Base-by-base conservation (phyloP, 1,140 invertebrate species). In the Drosophila nikananu region DNA sequence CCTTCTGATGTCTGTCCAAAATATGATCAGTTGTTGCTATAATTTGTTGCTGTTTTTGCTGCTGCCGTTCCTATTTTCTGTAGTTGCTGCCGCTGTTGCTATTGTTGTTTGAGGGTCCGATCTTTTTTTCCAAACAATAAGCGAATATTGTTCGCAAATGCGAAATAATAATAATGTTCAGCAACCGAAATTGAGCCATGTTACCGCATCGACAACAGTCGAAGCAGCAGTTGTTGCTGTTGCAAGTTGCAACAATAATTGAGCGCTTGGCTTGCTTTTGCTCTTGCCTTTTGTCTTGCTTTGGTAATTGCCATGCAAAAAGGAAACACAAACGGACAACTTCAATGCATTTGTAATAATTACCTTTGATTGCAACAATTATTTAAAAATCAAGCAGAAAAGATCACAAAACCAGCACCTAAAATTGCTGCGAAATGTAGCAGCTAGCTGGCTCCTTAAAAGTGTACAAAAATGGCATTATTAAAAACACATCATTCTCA, bases 91-190 rank as follows among this genome's bases (percentile, higher is more conserved):
- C 30, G 35, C 21, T 58, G 23, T 21, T 35, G 64, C 42, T 44
- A 57, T 67, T 80, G 55, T 46, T 78, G 42, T n/a, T n/a, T n/a
- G 12, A n/a, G 74, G 48, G 62, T 55, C 54, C 72, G 59, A 68
- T 75, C 72, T 68, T 23, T 55, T 55, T 37, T 55, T 57, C 65
- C 61, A 41, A 81, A 81, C 72, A 83, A 72, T 67, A 76, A 79
- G 49, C 77, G 51, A 83, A 80, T 81, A 81, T 81, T 81, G 80
- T 81, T 77, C 78, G 74, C 65, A 84, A 84, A 81, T 77, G 67
- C 81, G 77, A 89, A 87, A 84, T 89, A 89, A 89, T 84, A 84
- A 84, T 90, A 84, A 90, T 89, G 86, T 89, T 86, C 71, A 77
- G 62, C 66, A 89, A 57, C 70, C 74, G 61, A 89, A 89, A 89